These are phyloP conservation scores for Gallinago media DNA, from an alignment of 2,113 vertebrate genomes.

Conservation along the genomic window DNA sequence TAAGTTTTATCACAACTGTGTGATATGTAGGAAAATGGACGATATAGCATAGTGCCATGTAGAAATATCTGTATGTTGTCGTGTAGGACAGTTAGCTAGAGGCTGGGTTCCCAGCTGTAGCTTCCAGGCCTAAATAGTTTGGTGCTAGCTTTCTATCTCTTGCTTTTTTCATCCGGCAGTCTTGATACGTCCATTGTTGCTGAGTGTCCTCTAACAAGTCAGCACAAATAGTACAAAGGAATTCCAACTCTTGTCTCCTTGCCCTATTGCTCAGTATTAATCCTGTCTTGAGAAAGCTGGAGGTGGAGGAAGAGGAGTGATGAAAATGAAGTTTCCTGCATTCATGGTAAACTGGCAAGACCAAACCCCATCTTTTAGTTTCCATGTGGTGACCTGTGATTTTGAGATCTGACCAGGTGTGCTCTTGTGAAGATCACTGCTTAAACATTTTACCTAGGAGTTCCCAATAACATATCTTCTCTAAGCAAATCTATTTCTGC, in stretches of 20 bases:
- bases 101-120: not conserved
- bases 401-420: not conserved
- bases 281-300: not conserved
- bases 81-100: not conserved
- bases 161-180: not conserved
- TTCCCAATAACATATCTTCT: not conserved
- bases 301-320: not conserved
- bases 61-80: not conserved
- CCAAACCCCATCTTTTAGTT: not conserved
- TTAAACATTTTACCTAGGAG: not conserved
- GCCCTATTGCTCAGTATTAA: not conserved
- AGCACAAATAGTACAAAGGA: not conserved
- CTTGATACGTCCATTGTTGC: not conserved
- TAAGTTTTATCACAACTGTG: not conserved
- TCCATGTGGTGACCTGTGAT: not conserved
- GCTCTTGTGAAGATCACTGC: not conserved
- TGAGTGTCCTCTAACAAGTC: not conserved
- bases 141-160: not conserved
- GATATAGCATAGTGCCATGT: too few species aligned
- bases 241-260: not conserved
- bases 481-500: not conserved
- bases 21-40: not conserved
- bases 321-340: not conserved
- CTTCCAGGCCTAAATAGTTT: not conserved
- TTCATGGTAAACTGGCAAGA: not conserved